A percentile compares a stretch with the other conserved stretches of the same genome.
These are phyloP conservation scores for Bathynomus jamesi DNA, from an alignment of 1,140 invertebrate genomes.

Conservation along the genomic window DNA sequence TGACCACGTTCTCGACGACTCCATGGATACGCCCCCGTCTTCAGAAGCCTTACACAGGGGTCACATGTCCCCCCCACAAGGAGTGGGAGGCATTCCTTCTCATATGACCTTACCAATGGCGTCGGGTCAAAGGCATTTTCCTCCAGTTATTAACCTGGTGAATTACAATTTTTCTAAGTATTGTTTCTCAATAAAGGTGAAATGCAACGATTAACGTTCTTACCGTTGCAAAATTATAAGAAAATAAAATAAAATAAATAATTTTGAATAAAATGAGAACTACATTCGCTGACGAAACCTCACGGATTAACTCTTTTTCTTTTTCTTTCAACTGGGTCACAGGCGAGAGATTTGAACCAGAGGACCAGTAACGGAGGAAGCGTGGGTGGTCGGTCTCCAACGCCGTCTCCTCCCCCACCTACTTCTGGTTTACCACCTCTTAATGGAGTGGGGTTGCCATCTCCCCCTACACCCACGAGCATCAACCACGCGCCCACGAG, in stretches of 20 bases:
- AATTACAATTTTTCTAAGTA: too few species aligned
- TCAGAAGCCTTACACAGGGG: not conserved
- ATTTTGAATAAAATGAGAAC: too few species aligned
- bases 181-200: too few species aligned
- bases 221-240: too few species aligned
- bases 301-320: too few species aligned
- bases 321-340: not conserved
- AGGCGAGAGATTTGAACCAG: not conserved
- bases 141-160: not conserved
- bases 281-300: too few species aligned
- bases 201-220: too few species aligned
- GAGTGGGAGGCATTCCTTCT: not conserved
- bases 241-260: too few species aligned
- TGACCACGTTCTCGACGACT: constrained; percentile 29
- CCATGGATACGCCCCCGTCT: constrained; percentile 30
- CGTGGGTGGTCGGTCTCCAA: constrained; percentile 24
- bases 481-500: constrained; percentile 16
- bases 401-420: constrained; percentile 28
- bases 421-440: constrained; percentile 18
- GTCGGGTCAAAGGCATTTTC: not conserved
- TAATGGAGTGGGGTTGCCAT: constrained; percentile 19
- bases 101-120: not conserved
- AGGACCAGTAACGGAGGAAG: not conserved
- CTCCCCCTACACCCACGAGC: constrained; percentile 20
- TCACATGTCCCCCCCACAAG: constrained; percentile 4